Evolutionary conservation across 2,113 vertebrate species (phyloP).

Genomic region (Tachysurus vachellii): DNA sequence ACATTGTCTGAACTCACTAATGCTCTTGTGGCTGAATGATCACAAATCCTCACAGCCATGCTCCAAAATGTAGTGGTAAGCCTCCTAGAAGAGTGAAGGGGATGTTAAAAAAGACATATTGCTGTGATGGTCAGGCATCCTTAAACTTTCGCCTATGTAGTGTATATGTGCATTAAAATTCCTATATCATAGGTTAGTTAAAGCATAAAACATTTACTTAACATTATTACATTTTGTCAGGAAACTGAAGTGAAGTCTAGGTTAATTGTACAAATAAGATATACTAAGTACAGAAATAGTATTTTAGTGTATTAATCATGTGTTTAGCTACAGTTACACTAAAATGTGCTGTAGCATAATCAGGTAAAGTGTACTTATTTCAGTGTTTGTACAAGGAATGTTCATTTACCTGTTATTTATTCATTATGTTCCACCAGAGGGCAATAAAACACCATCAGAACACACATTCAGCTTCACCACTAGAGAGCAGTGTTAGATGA

Average conservation of each 20-base stretch:
- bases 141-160: not conserved
- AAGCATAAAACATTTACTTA: not conserved
- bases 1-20: not conserved
- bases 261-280: not conserved
- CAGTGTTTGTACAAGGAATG: not conserved
- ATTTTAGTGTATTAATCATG: not conserved
- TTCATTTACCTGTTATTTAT: not conserved
- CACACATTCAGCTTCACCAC: not conserved
- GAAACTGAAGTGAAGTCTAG: not conserved
- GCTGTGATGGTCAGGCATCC: not conserved
- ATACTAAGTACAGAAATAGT: not conserved
- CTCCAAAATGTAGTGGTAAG: not conserved
- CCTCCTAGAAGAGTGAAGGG: not conserved
- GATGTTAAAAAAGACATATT: not conserved
- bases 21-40: not conserved
- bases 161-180: not conserved
- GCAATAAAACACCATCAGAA: conserved; percentile 17
- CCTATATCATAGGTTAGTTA: not conserved
- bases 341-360: not conserved
- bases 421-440: conserved; percentile 38
- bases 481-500: not conserved
- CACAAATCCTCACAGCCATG: not conserved
- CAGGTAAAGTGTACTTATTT: not conserved
- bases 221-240: not conserved
- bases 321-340: not conserved